A percentile compares a stretch with the other conserved stretches of the same genome.
These are phyloP conservation scores for Dasyurus viverrinus DNA, from an alignment of 2,113 vertebrate species.

Conservation along the genomic window DNA sequence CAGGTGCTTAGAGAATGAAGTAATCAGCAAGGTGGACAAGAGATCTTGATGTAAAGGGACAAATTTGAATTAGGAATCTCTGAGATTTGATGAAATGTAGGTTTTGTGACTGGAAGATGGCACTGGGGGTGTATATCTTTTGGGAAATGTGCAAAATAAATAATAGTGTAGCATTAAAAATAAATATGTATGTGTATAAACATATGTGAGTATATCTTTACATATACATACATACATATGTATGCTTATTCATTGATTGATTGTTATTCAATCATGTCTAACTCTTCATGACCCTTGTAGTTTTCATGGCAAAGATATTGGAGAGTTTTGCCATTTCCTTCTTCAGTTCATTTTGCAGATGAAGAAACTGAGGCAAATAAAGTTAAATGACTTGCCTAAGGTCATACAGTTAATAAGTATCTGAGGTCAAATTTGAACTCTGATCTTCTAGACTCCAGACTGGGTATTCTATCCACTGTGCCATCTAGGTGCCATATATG, in stretches of 20 bases:
- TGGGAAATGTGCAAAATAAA: neutral
- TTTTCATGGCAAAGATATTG: neutral
- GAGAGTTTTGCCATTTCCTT: neutral
- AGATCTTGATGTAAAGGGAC: neutral
- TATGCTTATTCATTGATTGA: neutral
- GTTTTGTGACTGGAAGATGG: neutral
- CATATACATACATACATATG: too few relatives aligned
- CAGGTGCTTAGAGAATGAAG: neutral
- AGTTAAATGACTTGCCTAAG: neutral
- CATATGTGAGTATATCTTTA: too few relatives aligned
- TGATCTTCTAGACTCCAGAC: neutral
- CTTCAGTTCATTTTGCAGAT: neutral
- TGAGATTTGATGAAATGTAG: neutral
- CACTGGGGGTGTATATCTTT: neutral
- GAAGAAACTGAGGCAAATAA: neutral
- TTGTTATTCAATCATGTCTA: neutral
- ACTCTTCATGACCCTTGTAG: neutral
- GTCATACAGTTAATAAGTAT: neutral
- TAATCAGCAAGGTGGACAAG: neutral
- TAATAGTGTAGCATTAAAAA: neutral
- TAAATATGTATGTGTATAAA: too few relatives aligned
- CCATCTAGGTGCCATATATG: neutral
- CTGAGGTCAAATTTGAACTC: neutral
- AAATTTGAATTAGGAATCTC: neutral
- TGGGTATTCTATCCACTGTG: neutral